Evolutionary conservation across 1,140 invertebrate genomes (phyloP), one percentile per base, ranked within the genome.

Genomic region (Frieseomelitta varia): DNA sequence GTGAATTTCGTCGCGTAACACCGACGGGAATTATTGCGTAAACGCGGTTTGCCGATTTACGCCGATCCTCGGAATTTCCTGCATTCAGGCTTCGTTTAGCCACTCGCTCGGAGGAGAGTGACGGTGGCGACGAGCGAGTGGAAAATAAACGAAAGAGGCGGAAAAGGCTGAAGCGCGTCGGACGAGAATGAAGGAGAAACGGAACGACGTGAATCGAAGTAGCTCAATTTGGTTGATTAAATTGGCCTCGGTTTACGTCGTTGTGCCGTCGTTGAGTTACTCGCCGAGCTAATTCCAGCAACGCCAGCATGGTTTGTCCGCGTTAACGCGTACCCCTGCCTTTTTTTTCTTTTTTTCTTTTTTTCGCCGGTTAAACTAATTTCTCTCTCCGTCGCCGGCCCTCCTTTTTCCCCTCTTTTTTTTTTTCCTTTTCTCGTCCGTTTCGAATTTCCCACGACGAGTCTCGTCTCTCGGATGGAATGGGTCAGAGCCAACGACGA

Each of bases 161-260:
- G 34, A 55, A 19, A 34, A 8, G 10, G 10, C 11, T 1, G 65
- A 17, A 30, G 10, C 15, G 10, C 15, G 30, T 17, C 1, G 47
- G 19, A 19, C 8, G 65, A 55, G 61, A 39, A 11, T 4, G 34
- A 39, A 30, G 39, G 61, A 34, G 55, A 61, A 63, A 73, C 19
- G 63, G 63, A 68, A 39, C 39, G 47, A 67, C 77, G 74, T 61
- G 77, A 89, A 89, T 87, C 85, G 88, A 89, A 89, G 72, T 77
- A 72, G 84, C 78, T 87, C 88, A 89, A 89, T 89, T 79, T 78
- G 69, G 58, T 85, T 89, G 88, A 89, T 89, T 89, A 86, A 89
- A 89, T 87, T 68, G 87, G 77, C 85, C 85, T 89, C 85, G 78
- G 61, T 79, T 84, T 84, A 61, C 63, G 67, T 58, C 39, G 27